Percentiles rank a stretch among this genome's conserved stretches.
phyloP scores from a whole-genome alignment of 2,113 vertebrate genomes.

The Noctilio leporinus region DNA sequence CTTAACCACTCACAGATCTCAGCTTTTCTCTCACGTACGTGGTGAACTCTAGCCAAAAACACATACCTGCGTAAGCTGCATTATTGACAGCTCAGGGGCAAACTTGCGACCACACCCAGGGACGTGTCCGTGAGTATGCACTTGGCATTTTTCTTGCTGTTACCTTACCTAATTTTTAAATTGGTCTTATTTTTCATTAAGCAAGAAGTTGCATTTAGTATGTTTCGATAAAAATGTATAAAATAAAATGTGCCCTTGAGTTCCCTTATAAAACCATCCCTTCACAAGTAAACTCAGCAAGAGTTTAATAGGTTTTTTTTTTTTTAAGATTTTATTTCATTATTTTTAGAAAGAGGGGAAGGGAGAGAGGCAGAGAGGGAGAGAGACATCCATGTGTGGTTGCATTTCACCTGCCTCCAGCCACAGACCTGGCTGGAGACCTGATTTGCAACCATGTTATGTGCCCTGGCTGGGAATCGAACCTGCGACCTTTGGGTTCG shows the following conservation, averaged over 20 bases:
- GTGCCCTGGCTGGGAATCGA: too few species aligned
- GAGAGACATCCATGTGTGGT: too few species aligned
- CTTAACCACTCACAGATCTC: neutral
- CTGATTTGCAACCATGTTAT: too few species aligned
- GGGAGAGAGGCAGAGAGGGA: too few species aligned
- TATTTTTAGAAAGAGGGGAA: too few species aligned
- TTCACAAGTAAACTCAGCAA: neutral
- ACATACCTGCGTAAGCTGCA: neutral
- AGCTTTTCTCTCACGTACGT: neutral
- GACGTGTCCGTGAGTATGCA: neutral
- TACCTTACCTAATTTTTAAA: neutral
- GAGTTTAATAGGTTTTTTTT: neutral
- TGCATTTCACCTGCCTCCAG: too few species aligned
- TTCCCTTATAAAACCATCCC: neutral
- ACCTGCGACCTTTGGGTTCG: too few species aligned
- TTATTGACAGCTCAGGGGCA: neutral
- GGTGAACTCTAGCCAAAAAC: neutral
- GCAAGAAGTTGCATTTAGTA: neutral
- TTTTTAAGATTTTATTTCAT: too few species aligned
- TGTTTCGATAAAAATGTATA: neutral
- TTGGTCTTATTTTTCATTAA: neutral
- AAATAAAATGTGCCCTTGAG: neutral
- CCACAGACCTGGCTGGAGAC: too few species aligned
- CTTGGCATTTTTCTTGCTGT: neutral
- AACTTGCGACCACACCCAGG: neutral